phyloP scores from a whole-genome alignment of 1,140 invertebrate genomes.

The Bactericera cockerelli region DNA sequence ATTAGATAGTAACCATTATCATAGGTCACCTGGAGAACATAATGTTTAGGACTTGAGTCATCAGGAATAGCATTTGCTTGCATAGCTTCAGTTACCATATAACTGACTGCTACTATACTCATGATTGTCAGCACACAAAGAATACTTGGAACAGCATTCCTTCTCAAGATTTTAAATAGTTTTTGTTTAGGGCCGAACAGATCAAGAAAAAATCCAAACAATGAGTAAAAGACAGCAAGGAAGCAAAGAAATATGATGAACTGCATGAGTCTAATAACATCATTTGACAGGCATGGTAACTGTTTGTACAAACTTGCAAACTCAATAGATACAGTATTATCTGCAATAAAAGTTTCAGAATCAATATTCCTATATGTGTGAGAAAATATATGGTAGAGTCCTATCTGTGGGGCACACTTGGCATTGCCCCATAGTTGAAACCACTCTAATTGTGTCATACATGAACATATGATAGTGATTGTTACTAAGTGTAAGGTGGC shows the following conservation, averaged over 20 bases:
- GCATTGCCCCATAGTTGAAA: slow-evolving; percentile 32
- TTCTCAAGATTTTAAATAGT: slow-evolving; percentile 32
- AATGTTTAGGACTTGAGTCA: slow-evolving; percentile 25
- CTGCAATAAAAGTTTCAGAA: slow-evolving; percentile 12
- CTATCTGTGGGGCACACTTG: slow-evolving; percentile 33
- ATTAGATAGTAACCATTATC: slow-evolving; percentile 39
- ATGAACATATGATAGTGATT: slow-evolving; percentile 34
- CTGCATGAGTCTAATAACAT: slow-evolving; percentile 34
- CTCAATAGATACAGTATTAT: background rate
- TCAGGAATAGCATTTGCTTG: slow-evolving; percentile 29
- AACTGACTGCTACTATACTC: slow-evolving; percentile 36
- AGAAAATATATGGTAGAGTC: slow-evolving; percentile 32
- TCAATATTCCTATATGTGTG: slow-evolving; percentile 10
- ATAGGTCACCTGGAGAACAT: slow-evolving; percentile 33
- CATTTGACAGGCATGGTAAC: slow-evolving; percentile 9
- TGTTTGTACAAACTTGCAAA: slow-evolving; percentile 1
- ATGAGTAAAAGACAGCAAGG: slow-evolving; percentile 34
- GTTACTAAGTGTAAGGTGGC: slow-evolving; percentile 35
- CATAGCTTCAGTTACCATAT: slow-evolving; percentile 34
- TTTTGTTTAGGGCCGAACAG: slow-evolving; percentile 33
- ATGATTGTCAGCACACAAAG: slow-evolving; percentile 37
- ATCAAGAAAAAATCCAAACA: slow-evolving; percentile 36
- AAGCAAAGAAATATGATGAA: slow-evolving; percentile 36
- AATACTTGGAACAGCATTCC: slow-evolving; percentile 36
- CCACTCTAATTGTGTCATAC: slow-evolving; percentile 36